Conservation (phyloP, 2,797 vertebrate genomes). For the Coregonus suidteri region DNA sequence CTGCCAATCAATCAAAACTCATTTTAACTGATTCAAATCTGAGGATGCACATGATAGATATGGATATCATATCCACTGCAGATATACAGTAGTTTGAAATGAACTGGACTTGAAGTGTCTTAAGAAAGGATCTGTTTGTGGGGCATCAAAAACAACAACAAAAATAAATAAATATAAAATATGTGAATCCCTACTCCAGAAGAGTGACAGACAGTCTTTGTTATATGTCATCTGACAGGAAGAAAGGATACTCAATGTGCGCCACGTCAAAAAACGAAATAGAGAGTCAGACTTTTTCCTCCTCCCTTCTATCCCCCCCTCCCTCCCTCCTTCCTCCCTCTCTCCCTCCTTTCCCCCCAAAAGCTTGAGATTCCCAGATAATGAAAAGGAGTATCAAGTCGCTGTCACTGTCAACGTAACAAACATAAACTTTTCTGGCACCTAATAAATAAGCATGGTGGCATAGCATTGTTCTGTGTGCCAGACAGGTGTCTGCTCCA, state of each 20-base stretch:
- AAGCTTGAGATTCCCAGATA: conserved; percentile 75
- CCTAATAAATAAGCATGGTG: conserved; percentile 82
- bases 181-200: conserved; percentile 72
- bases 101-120: conserved; percentile 59
- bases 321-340: conserved; percentile 52
- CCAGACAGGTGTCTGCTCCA: conserved; percentile 83
- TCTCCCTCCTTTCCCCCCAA: conserved; percentile 45
- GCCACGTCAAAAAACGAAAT: conserved; percentile 71
- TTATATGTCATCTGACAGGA: conserved; percentile 82
- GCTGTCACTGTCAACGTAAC: conserved; percentile 83
- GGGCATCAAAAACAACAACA: neutral
- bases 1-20: neutral
- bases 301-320: conserved; percentile 60
- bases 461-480: conserved; percentile 84
- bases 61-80: conserved; percentile 42
- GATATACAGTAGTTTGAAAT: conserved; percentile 53
- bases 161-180: conserved; percentile 51
- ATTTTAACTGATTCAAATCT: neutral
- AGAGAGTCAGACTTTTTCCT: conserved; percentile 74
- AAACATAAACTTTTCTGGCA: conserved; percentile 88
- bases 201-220: conserved; percentile 77
- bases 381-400: conserved; percentile 86
- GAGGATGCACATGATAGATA: conserved; percentile 36
- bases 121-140: conserved; percentile 7
- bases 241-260: conserved; percentile 78